A percentile compares a stretch with the other conserved stretches of the same genome.
phyloP scores from a whole-genome alignment of 2,797 vertebrate species.

The Brachyalestes nurse region DNA sequence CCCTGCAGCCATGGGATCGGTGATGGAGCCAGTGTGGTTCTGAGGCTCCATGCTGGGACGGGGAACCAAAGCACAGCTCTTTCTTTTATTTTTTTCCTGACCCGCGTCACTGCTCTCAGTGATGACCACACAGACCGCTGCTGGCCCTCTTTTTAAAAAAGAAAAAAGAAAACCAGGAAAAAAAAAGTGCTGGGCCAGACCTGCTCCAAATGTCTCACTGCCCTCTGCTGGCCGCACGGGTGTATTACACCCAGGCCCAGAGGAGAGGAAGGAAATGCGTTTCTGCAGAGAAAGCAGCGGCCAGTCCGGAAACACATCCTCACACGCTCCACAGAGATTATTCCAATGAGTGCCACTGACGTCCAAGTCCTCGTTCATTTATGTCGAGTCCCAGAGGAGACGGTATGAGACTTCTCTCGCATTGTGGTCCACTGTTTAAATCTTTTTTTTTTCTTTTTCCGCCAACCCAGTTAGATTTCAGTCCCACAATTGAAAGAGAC shows the following conservation, averaged over 20 bases:
- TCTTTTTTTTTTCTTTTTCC: background rate
- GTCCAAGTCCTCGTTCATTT: conserved; percentile 1
- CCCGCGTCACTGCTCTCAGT: background rate
- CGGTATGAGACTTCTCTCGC: background rate
- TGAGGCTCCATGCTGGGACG: conserved; percentile 7
- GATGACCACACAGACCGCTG: background rate
- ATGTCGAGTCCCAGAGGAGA: background rate
- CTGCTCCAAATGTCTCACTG: background rate
- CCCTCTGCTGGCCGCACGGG: conserved; percentile 8
- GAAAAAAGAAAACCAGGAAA: background rate
- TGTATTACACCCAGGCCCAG: background rate
- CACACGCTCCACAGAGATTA: background rate
- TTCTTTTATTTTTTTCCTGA: background rate
- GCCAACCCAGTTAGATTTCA: background rate
- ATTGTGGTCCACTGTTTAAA: background rate
- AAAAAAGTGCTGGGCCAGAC: background rate
- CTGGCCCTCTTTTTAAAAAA: background rate
- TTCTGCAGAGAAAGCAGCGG: background rate
- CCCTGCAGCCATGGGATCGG: conserved; percentile 19
- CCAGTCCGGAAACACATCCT: background rate
- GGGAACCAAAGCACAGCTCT: background rate
- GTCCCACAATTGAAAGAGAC: conserved; percentile 25
- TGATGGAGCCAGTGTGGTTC: background rate
- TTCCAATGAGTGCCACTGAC: background rate
- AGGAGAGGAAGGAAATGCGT: background rate